phyloP scores from a whole-genome alignment of 2,888 invertebrate genomes.

The Sturmia bella region DNA sequence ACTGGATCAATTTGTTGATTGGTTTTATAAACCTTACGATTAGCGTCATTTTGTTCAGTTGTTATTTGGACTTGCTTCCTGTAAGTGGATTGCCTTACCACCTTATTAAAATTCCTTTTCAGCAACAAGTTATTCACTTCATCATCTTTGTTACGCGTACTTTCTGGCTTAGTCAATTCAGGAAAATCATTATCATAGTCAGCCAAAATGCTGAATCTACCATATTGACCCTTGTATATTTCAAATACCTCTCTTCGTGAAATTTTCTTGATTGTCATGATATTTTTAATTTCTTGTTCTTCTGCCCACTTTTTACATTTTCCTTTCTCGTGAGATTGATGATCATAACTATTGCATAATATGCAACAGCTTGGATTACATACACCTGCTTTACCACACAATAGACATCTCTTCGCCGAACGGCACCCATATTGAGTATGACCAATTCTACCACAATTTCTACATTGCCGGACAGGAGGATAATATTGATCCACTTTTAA shows the following conservation, averaged over 20 bases:
- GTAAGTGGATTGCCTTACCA: too few species aligned
- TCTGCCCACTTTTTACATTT: background rate
- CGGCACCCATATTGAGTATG: constrained; percentile 24
- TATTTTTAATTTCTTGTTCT: constrained; percentile 16
- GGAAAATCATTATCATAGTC: constrained; percentile 21
- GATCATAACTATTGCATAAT: constrained; percentile 11
- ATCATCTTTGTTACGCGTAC: constrained; percentile 1
- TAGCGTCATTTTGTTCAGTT: background rate
- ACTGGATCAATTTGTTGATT: background rate
- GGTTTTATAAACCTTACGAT: background rate
- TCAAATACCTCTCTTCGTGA: too few species aligned
- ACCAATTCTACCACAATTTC: constrained; percentile 7
- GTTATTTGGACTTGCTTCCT: too few species aligned
- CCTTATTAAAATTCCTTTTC: constrained; percentile 4
- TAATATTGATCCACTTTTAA: too few species aligned
- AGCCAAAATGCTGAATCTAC: constrained; percentile 1
- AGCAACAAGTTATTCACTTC: too few species aligned
- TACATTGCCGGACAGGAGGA: constrained; percentile 8
- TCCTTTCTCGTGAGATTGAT: constrained; percentile 12
- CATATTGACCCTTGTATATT: background rate
- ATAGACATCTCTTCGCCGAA: constrained; percentile 9
- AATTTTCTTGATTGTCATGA: constrained; percentile 1
- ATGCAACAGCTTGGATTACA: constrained; percentile 23
- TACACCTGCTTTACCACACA: too few species aligned
- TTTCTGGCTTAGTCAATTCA: background rate